Percentiles rank a stretch among this genome's conserved stretches.
phyloP scores from a whole-genome alignment of 2,113 vertebrate genomes.

The Gracilinanus agilis region DNA sequence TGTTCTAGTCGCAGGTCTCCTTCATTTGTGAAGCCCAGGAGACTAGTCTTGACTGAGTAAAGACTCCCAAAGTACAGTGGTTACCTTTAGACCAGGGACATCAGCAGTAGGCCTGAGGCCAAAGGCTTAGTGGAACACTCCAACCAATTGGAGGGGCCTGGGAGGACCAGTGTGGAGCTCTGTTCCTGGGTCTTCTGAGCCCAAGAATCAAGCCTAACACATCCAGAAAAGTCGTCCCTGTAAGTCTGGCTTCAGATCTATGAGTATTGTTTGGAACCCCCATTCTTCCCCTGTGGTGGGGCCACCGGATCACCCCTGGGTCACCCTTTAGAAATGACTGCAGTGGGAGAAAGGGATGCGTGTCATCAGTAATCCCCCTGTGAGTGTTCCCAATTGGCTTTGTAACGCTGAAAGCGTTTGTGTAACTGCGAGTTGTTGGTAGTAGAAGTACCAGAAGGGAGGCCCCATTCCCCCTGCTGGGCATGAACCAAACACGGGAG shows the following conservation, averaged over 20 bases:
- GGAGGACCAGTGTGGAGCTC: background rate
- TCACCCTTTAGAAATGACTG: background rate
- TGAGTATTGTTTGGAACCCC: background rate
- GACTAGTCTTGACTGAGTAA: background rate
- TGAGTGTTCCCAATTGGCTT: background rate
- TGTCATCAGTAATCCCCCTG: background rate
- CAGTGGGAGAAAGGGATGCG: background rate
- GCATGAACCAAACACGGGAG: constrained; percentile 11
- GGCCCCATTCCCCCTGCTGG: background rate
- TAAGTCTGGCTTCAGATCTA: background rate
- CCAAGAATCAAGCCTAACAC: background rate
- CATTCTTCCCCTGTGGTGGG: background rate
- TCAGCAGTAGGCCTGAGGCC: background rate
- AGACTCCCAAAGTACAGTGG: background rate
- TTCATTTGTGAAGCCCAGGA: background rate
- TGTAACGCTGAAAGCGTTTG: background rate
- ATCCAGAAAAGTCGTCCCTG: background rate
- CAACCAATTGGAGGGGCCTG: background rate
- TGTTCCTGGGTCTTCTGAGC: background rate
- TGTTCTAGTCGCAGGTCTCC: background rate
- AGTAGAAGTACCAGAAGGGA: background rate
- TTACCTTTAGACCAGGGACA: background rate
- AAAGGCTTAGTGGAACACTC: background rate
- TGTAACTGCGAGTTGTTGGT: background rate
- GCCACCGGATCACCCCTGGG: background rate